phyloP scores from a whole-genome alignment of 2,797 vertebrate species.

The Gymnopithys bicolor region DNA sequence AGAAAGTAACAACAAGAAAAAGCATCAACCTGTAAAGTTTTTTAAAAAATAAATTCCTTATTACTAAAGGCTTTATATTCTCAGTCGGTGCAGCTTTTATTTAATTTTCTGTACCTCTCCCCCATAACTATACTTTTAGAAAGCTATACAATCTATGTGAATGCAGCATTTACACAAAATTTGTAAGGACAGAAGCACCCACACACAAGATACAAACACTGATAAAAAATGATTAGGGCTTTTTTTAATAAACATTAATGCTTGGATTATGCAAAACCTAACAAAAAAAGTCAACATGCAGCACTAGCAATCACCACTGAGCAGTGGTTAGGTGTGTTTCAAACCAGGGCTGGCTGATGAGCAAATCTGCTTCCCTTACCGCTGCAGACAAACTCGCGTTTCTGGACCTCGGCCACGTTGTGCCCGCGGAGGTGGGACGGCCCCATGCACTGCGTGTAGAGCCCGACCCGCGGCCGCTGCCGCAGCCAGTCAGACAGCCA shows the following conservation, averaged over 20 bases:
- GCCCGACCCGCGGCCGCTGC: slow-evolving; percentile 92
- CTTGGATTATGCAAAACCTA: background rate
- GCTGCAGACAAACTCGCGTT: slow-evolving; percentile 93
- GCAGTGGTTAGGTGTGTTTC: fast-evolving
- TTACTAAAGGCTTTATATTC: background rate
- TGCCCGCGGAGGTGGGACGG: slow-evolving; percentile 92
- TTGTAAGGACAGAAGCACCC: background rate
- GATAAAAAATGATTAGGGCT: background rate
- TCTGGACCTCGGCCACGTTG: slow-evolving; percentile 96
- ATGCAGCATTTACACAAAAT: background rate
- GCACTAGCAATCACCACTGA: fast-evolving
- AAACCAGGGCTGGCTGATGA: fast-evolving
- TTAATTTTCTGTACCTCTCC: background rate
- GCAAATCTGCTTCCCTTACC: slow-evolving; percentile 75
- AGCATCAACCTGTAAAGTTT: background rate
- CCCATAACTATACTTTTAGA: background rate
- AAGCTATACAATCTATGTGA: background rate
- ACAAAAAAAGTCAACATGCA: fast-evolving
- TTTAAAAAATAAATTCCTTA: background rate
- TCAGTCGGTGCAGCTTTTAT: background rate
- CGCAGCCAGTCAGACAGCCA: slow-evolving; percentile 98
- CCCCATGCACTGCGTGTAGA: slow-evolving; percentile 96
- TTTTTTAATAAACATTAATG: background rate
- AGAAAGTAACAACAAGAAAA: background rate
- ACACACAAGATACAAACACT: fast-evolving